Evolutionary conservation across 2,113 vertebrate genomes (phyloP).

Genomic region (Siphamia tubifer): DNA sequence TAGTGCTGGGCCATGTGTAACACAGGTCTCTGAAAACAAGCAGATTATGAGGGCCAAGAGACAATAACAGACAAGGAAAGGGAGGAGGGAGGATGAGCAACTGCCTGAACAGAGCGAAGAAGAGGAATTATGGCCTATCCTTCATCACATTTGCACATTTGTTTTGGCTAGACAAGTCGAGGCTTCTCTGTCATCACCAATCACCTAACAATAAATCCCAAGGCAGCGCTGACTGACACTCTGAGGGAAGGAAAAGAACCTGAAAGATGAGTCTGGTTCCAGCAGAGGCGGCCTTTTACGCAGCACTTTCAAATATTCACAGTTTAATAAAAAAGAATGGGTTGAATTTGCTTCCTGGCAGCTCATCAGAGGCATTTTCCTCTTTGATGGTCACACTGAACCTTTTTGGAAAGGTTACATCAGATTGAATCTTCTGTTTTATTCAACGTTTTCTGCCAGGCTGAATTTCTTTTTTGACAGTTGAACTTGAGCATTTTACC

Average conservation of each 20-base stretch:
- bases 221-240: constrained; percentile 1
- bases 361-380: constrained; percentile 13
- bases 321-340: constrained; percentile 27
- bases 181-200: constrained; percentile 66
- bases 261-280: not conserved
- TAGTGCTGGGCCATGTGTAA: constrained; percentile 31
- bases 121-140: constrained; percentile 55
- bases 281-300: not conserved
- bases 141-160: constrained; percentile 66
- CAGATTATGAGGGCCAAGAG: constrained; percentile 43
- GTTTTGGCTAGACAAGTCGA: constrained; percentile 71
- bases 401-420: constrained; percentile 3
- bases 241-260: not conserved
- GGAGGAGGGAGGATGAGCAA: constrained; percentile 29
- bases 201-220: constrained; percentile 65
- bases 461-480: not conserved
- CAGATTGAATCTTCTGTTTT: constrained; percentile 48
- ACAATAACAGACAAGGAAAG: constrained; percentile 31
- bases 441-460: constrained; percentile 34
- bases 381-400: constrained; percentile 4
- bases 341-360: constrained; percentile 36
- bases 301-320: constrained; percentile 15
- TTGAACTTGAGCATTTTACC: not conserved
- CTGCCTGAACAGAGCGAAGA: constrained; percentile 30
- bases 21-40: constrained; percentile 27